These are phyloP conservation scores for Oreochromis niloticus DNA, from an alignment of 2,113 vertebrate species.

Conservation along the genomic window DNA sequence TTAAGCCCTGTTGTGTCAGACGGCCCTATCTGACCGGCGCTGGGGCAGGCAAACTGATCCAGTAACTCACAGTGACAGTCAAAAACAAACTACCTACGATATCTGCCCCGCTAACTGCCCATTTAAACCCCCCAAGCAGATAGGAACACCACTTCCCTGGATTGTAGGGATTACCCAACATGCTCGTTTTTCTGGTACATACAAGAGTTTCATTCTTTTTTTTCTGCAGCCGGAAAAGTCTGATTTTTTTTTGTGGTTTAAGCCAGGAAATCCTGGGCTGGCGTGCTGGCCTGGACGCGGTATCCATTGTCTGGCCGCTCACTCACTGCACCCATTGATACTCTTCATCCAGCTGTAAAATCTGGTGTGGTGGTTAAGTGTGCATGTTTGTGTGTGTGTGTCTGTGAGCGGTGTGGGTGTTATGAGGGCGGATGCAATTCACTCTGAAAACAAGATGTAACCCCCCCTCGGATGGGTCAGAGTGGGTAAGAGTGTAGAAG, in stretches of 20 bases:
- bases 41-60: not conserved
- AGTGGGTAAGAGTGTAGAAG: constrained; percentile 22
- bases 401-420: not conserved
- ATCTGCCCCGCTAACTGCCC: not conserved
- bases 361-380: constrained; percentile 47
- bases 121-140: not conserved
- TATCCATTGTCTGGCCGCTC: constrained; percentile 57
- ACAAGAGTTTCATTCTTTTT: constrained; percentile 28
- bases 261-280: constrained; percentile 73
- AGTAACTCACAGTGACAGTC: constrained; percentile 17
- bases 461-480: constrained; percentile 30
- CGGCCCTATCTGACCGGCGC: not conserved
- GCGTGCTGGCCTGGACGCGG: constrained; percentile 47
- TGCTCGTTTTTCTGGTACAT: constrained; percentile 1
- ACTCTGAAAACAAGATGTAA: constrained; percentile 63
- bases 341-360: constrained; percentile 76
- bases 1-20: constrained; percentile 31
- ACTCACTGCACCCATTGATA: constrained; percentile 69
- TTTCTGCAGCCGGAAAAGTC: constrained; percentile 18
- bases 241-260: constrained; percentile 41
- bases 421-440: constrained; percentile 34
- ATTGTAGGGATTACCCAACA: not conserved
- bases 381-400: not conserved
- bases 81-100: constrained; percentile 30
- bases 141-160: not conserved